These are phyloP conservation scores for Chondrilla cf. caribensis DNA, from an alignment of 37 sponge, comb jelly and placozoan genomes.

Conservation along the genomic window DNA sequence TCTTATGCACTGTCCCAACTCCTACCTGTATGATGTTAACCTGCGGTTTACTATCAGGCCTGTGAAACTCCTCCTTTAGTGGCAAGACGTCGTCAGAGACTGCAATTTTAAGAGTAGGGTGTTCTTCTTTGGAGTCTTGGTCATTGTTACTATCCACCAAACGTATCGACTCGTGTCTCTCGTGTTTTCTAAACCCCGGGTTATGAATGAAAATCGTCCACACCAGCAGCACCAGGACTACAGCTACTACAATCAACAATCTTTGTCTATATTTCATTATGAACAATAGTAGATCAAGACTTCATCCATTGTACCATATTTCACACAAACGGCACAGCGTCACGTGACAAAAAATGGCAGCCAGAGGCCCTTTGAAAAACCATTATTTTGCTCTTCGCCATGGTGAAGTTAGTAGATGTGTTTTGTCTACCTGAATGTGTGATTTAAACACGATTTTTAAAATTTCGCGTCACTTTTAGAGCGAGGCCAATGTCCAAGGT, in stretches of 20 bases:
- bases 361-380: background rate
- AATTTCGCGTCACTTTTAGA: background rate
- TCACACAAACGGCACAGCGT: background rate
- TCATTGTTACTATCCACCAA: background rate
- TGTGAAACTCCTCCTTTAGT: background rate
- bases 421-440: no score
- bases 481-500: conserved; percentile 35
- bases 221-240: background rate
- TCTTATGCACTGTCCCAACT: background rate
- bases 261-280: conserved; percentile 4
- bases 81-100: background rate
- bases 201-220: conserved; percentile 17
- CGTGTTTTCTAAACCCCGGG: conserved; percentile 17
- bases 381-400: conserved; percentile 1
- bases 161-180: conserved; percentile 2
- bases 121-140: background rate
- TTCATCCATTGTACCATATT: no score
- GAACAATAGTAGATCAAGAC: background rate
- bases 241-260: background rate
- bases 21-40: background rate
- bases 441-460: background rate
- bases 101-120: background rate
- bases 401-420: conserved; percentile 20
- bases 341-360: conserved; percentile 8
- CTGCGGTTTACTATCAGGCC: background rate